Evolutionary conservation across 2,797 vertebrate species (phyloP).

Genomic region (Mastacembelus armatus): DNA sequence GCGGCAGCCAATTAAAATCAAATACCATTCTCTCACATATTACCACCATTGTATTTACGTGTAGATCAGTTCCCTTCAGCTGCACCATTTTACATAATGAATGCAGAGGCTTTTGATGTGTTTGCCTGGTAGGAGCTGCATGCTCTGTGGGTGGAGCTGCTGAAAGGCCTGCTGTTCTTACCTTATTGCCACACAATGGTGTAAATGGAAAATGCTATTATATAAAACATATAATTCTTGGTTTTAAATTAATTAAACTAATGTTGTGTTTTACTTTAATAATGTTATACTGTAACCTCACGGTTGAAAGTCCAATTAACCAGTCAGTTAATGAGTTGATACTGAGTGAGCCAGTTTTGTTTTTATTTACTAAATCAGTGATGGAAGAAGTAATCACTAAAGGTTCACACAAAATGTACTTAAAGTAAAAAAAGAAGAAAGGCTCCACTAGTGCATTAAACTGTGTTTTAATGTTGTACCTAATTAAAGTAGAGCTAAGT

Average conservation of each 20-base stretch:
- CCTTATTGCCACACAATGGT: constrained; percentile 56
- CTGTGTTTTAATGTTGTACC: no score
- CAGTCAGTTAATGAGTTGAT: not conserved
- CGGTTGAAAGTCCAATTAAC: not conserved
- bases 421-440: not conserved
- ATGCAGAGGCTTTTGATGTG: constrained; percentile 66
- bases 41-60: constrained; percentile 70
- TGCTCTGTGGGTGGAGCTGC: constrained; percentile 33
- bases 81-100: constrained; percentile 75
- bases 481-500: no score
- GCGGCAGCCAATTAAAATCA: constrained; percentile 77
- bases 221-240: no score
- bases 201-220: constrained; percentile 36
- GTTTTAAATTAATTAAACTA: constrained; percentile 19
- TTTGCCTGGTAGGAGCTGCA: constrained; percentile 57
- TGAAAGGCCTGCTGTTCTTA: constrained; percentile 47
- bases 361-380: not conserved
- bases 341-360: constrained; percentile 2
- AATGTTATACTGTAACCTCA: no score
- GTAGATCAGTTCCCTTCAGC: constrained; percentile 70
- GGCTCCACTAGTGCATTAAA: no score
- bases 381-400: not conserved
- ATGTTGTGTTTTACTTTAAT: constrained; percentile 14
- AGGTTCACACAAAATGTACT: not conserved
- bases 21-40: constrained; percentile 69